Conservation (phyloP, 2,888 invertebrate species). For the Meta bourneti region DNA sequence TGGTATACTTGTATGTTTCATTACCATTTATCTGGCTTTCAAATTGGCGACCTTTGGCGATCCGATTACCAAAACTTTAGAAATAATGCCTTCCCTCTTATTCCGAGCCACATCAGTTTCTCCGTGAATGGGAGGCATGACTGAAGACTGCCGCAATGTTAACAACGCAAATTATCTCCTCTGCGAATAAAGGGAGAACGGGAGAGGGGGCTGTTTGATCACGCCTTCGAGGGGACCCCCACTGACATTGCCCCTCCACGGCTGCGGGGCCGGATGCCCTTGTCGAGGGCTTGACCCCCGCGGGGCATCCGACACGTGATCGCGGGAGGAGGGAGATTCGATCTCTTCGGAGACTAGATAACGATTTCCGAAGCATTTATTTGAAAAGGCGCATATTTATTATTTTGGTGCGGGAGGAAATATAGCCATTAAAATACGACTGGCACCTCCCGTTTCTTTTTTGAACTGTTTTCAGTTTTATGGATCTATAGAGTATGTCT, state of each 20-base stretch:
- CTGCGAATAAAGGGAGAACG: slow-evolving; percentile 5
- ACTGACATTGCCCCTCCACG: neutral
- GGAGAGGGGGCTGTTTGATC: neutral
- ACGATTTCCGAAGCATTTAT: slow-evolving; percentile 59
- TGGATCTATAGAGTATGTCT: no score
- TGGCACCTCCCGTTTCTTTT: neutral
- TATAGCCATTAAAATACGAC: slow-evolving; percentile 40
- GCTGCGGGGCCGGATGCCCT: neutral
- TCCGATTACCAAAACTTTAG: neutral
- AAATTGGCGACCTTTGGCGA: slow-evolving; percentile 17
- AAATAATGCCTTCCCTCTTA: slow-evolving; percentile 8
- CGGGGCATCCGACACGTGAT: slow-evolving; percentile 31
- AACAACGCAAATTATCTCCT: slow-evolving; percentile 70
- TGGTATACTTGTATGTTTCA: no score
- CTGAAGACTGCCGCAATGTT: slow-evolving; percentile 46
- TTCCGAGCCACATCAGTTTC: neutral
- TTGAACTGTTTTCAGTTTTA: no score
- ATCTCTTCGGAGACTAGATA: slow-evolving; percentile 46
- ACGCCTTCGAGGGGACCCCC: neutral
- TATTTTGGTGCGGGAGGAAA: slow-evolving; percentile 25
- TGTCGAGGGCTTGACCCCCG: slow-evolving; percentile 23
- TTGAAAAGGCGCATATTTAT: slow-evolving; percentile 40
- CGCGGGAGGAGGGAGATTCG: neutral
- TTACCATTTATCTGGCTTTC: neutral
- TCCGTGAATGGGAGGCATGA: slow-evolving; percentile 1